These are phyloP conservation scores for Himalopsyche japonica DNA, from an alignment of 2,888 invertebrate species.

Conservation along the genomic window DNA sequence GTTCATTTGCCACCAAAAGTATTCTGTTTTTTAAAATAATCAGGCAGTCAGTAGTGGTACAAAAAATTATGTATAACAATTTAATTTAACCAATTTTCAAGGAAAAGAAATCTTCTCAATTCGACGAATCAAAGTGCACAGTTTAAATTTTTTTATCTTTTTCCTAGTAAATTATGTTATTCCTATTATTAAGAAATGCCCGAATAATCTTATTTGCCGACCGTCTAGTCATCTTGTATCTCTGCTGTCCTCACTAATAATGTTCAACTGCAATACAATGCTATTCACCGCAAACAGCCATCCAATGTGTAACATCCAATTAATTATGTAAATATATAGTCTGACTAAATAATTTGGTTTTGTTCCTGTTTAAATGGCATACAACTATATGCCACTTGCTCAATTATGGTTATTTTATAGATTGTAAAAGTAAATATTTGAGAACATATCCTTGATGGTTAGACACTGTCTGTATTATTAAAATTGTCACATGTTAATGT, in stretches of 20 bases:
- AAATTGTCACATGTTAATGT: constrained; percentile 23
- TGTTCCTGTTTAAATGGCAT: neutral
- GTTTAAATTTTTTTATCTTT: too few relatives aligned
- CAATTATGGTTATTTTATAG: neutral
- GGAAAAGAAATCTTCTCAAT: too few relatives aligned
- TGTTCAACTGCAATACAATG: constrained; percentile 25
- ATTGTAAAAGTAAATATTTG: neutral
- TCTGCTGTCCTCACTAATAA: neutral
- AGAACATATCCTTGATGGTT: constrained; percentile 3
- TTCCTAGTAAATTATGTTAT: too few relatives aligned
- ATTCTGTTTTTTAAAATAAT: too few relatives aligned
- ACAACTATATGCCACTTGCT: neutral
- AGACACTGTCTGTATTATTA: neutral
- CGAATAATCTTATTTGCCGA: neutral
- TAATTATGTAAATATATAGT: neutral
- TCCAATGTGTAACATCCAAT: neutral
- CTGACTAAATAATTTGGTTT: neutral
- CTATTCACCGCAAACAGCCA: neutral
- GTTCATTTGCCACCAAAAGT: too few relatives aligned
- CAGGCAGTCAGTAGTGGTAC: too few relatives aligned
- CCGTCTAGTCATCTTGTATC: neutral
- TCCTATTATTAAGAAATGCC: too few relatives aligned
- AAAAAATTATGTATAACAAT: too few relatives aligned
- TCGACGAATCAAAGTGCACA: too few relatives aligned
- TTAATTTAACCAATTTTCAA: too few relatives aligned